phyloP scores from a whole-genome alignment of 2,888 invertebrate genomes.

The Morpho achilles region DNA sequence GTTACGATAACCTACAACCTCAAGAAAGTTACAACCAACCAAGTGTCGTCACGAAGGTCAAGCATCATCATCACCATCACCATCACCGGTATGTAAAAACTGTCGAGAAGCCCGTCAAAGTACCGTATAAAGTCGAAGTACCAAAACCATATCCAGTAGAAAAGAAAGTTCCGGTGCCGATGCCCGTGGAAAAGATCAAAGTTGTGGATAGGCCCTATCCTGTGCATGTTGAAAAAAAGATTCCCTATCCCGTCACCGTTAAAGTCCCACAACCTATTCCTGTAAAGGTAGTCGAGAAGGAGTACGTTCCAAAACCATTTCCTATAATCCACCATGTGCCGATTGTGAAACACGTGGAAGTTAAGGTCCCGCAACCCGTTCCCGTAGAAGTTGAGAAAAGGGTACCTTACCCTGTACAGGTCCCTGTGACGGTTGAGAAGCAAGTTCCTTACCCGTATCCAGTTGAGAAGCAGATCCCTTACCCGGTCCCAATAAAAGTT shows the following conservation, averaged over 20 bases:
- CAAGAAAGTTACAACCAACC: conserved; percentile 48
- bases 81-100: conserved; percentile 82
- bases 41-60: conserved; percentile 61
- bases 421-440: conserved; percentile 53
- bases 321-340: conserved; percentile 68
- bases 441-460: conserved; percentile 45
- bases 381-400: conserved; percentile 59
- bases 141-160: conserved; percentile 78
- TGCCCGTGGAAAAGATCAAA: conserved; percentile 42
- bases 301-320: conserved; percentile 70
- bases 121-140: conserved; percentile 75
- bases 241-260: conserved; percentile 67
- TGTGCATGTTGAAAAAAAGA: conserved; percentile 65
- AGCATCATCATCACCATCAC: conserved; percentile 83
- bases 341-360: conserved; percentile 57
- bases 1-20: conserved; percentile 45
- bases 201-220: conserved; percentile 57
- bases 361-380: conserved; percentile 63
- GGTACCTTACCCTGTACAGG: conserved; percentile 65
- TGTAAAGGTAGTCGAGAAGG: conserved; percentile 71
- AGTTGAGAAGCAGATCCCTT: conserved; percentile 59
- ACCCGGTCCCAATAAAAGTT: conserved; percentile 52
- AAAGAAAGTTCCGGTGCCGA: conserved; percentile 57
- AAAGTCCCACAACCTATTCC: conserved; percentile 71
- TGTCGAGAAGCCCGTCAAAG: conserved; percentile 74